phyloP scores from a whole-genome alignment of 1,140 invertebrate species.

The Agrilus planipennis region DNA sequence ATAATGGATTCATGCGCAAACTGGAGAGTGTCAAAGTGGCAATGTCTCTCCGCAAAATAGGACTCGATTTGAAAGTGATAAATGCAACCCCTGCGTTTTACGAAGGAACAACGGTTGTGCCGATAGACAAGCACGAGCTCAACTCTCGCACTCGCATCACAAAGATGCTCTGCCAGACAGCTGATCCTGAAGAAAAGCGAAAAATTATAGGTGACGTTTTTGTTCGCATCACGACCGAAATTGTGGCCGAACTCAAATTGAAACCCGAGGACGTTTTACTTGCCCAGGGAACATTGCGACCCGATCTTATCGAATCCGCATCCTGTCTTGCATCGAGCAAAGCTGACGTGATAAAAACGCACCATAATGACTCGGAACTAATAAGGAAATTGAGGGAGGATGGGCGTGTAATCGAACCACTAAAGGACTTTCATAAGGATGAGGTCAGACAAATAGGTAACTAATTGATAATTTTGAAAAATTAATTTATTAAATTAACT shows the following conservation, averaged over 20 bases:
- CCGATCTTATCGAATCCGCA: conserved; percentile 97
- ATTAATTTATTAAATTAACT: too few species aligned
- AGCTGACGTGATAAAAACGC: conserved; percentile 98
- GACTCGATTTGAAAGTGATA: conserved; percentile 74
- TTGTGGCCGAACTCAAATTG: conserved; percentile 68
- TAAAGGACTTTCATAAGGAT: conserved; percentile 99
- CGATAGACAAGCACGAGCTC: conserved; percentile 44
- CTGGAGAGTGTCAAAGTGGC: conserved; percentile 85
- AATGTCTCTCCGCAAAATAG: conserved; percentile 67
- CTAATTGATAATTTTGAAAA: too few species aligned
- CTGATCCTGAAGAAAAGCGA: conserved; percentile 91
- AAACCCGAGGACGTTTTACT: conserved; percentile 77
- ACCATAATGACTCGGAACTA: conserved; percentile 97
- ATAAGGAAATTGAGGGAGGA: conserved; percentile 71
- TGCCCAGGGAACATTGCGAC: conserved; percentile 82
- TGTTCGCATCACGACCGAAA: conserved; percentile 78
- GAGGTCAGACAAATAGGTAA: conserved; percentile 83
- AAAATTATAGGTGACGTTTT: conserved; percentile 99
- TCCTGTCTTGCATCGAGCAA: conserved; percentile 71
- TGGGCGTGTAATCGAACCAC: conserved; percentile 93
- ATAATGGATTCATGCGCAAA: conserved; percentile 98
- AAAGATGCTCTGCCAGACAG: conserved; percentile 75
- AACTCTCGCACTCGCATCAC: conserved; percentile 61
- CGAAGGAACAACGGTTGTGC: conserved; percentile 67
- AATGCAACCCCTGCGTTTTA: conserved; percentile 63